A percentile compares a stretch with the other conserved stretches of the same genome.
phyloP scores from a whole-genome alignment of 1,140 invertebrate genomes.

The Heliconius eleuchia region DNA sequence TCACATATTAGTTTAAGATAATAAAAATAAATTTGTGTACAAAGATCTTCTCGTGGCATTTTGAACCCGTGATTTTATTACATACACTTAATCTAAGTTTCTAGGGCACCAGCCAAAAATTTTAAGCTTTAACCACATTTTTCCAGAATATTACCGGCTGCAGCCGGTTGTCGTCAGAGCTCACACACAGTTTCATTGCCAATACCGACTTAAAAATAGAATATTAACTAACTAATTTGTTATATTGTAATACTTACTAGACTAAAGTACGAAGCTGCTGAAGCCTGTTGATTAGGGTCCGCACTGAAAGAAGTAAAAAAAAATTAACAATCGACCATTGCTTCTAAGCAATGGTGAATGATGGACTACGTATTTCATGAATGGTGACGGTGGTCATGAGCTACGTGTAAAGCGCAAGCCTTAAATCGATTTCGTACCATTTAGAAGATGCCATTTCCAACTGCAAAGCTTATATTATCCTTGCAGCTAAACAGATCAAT shows the following conservation, averaged over 20 bases:
- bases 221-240: background rate
- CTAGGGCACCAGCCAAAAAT: too few species aligned
- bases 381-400: conserved; percentile 11
- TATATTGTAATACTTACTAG: conserved; percentile 23
- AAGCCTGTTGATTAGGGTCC: conserved; percentile 46
- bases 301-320: conserved; percentile 40
- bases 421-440: conserved; percentile 42
- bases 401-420: conserved; percentile 35
- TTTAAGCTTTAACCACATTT: background rate
- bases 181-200: background rate
- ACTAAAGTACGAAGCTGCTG: conserved; percentile 53
- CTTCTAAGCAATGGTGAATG: background rate
- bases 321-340: background rate
- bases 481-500: conserved; percentile 48
- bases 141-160: background rate
- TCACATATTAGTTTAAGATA: too few species aligned
- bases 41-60: too few species aligned
- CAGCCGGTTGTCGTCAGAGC: background rate
- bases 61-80: too few species aligned
- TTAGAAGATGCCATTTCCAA: conserved; percentile 47
- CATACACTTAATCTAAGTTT: too few species aligned
- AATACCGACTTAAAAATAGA: background rate
- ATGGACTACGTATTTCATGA: background rate
- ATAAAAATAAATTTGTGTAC: too few species aligned
- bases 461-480: conserved; percentile 43